phyloP scores from a whole-genome alignment of 1,140 invertebrate species.

The Musca domestica region DNA sequence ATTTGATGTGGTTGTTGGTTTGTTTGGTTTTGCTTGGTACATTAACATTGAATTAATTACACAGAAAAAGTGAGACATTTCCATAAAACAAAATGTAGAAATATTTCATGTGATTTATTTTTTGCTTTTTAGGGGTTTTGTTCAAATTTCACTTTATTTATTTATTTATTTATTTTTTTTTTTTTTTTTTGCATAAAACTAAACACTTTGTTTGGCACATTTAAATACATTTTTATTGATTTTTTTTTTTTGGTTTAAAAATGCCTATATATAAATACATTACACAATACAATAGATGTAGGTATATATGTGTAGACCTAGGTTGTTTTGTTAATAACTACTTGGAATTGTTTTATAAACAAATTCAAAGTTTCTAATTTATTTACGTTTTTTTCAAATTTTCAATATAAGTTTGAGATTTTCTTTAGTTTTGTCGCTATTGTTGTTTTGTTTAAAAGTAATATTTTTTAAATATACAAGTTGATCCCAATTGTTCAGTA shows the following conservation, averaged over 20 bases:
- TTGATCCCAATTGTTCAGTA: constrained; percentile 55
- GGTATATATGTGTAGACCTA: no score
- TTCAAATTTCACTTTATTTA: no score
- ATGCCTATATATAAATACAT: constrained; percentile 18
- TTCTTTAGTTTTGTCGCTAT: constrained; percentile 29
- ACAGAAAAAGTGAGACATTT: background rate
- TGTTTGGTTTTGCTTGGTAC: background rate
- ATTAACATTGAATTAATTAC: constrained; percentile 20
- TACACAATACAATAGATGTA: constrained; percentile 11
- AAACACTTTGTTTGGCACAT: constrained; percentile 1
- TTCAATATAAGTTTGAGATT: constrained; percentile 21
- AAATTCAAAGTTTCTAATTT: constrained; percentile 9
- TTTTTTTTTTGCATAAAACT: no score
- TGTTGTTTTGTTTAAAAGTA: constrained; percentile 40
- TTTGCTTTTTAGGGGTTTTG: background rate
- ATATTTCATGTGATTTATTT: background rate
- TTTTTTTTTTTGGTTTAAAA: background rate
- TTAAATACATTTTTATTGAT: constrained; percentile 14
- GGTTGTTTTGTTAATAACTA: background rate
- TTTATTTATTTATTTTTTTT: no score
- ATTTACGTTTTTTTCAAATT: constrained; percentile 4
- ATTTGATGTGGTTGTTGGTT: no score
- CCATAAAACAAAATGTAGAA: background rate
- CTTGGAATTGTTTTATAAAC: constrained; percentile 18
- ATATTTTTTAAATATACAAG: constrained; percentile 53